Evolutionary conservation across 1,140 invertebrate species (phyloP).

Genomic region (Lethrus apterus): DNA sequence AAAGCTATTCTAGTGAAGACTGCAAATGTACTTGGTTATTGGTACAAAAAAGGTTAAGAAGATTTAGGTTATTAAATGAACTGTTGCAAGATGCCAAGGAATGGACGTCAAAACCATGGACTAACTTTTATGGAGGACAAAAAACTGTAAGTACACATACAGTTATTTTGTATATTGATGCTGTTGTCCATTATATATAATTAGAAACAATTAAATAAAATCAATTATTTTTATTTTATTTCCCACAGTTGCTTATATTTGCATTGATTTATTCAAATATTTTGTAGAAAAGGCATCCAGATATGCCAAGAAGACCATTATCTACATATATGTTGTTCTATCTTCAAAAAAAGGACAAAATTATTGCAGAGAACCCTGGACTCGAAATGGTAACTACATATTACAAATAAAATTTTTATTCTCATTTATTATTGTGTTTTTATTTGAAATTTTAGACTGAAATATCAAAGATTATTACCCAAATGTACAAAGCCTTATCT

Average conservation of each 20-base stretch:
- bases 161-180: slow-evolving; percentile 1
- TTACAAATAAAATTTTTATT: background rate
- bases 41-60: slow-evolving; percentile 40
- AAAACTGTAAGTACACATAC: slow-evolving; percentile 24
- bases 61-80: slow-evolving; percentile 44
- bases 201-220: too few species aligned
- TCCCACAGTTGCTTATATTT: too few species aligned
- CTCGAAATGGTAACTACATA: slow-evolving; percentile 39
- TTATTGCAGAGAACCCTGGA: slow-evolving; percentile 40
- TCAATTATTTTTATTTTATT: too few species aligned
- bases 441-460: slow-evolving; percentile 30
- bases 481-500: slow-evolving; percentile 42
- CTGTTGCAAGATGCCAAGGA: slow-evolving; percentile 44
- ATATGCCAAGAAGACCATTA: slow-evolving; percentile 45
- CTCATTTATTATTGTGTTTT: background rate
- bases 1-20: slow-evolving; percentile 38
- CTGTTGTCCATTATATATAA: background rate
- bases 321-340: slow-evolving; percentile 46
- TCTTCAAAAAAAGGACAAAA: slow-evolving; percentile 41
- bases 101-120: slow-evolving; percentile 43
- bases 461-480: slow-evolving; percentile 42
- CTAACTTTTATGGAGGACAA: slow-evolving; percentile 37
- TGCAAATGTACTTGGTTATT: slow-evolving; percentile 43
- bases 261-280: too few species aligned
- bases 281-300: slow-evolving; percentile 43